phyloP scores from a whole-genome alignment of 2,888 invertebrate genomes.

The Chrysomela aeneicollis region DNA sequence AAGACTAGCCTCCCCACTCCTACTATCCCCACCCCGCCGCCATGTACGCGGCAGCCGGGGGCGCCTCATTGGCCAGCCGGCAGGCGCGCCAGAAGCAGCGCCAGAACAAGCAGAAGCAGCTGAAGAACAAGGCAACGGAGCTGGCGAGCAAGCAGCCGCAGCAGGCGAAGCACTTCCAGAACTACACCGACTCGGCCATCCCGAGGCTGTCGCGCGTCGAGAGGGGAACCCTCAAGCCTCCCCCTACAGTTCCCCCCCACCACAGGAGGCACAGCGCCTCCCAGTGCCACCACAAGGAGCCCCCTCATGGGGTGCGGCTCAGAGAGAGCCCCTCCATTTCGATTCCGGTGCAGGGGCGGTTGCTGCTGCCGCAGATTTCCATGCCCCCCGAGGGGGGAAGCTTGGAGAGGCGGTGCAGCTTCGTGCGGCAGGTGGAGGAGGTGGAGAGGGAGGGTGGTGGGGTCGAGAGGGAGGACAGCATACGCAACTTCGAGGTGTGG shows the following conservation, averaged over 20 bases:
- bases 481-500: constrained; percentile 60
- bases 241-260: constrained; percentile 51
- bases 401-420: constrained; percentile 62
- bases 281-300: constrained; percentile 54
- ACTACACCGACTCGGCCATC: constrained; percentile 64
- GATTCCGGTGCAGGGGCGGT: constrained; percentile 61
- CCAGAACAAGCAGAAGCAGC: constrained; percentile 62
- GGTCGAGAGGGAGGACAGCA: constrained; percentile 59
- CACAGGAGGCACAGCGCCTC: constrained; percentile 59
- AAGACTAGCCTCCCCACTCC: too few relatives aligned
- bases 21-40: constrained; percentile 12
- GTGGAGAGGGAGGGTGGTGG: constrained; percentile 57
- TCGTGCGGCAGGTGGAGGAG: constrained; percentile 63
- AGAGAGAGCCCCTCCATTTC: constrained; percentile 62
- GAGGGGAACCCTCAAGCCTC: constrained; percentile 57
- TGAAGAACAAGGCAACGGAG: constrained; percentile 64
- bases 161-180: constrained; percentile 66
- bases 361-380: constrained; percentile 64
- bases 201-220: constrained; percentile 65
- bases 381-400: constrained; percentile 61
- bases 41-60: constrained; percentile 91
- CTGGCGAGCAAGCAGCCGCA: constrained; percentile 50
- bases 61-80: constrained; percentile 85
- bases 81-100: constrained; percentile 72
- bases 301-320: constrained; percentile 54